Percentiles rank a stretch among this genome's conserved stretches.
Evolutionary conservation across 2,113 vertebrate genomes (phyloP).

Genomic region (Serilophus lunatus): DNA sequence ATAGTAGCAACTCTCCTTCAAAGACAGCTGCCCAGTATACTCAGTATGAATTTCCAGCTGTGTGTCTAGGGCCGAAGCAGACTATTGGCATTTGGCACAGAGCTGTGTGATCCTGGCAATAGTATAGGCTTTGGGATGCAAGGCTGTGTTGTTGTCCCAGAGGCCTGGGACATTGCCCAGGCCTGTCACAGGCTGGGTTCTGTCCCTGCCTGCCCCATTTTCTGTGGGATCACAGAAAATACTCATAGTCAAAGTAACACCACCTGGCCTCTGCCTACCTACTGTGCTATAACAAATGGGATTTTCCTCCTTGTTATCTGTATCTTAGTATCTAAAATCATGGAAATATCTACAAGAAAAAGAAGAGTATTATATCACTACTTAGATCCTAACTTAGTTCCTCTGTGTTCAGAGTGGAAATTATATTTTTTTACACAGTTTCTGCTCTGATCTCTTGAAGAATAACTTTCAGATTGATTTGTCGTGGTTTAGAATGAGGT

Average conservation of each 20-base stretch:
- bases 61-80: background rate
- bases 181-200: accelerated
- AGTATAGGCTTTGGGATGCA: accelerated
- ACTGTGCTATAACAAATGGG: background rate
- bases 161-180: background rate
- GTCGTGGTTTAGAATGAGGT: background rate
- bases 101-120: background rate
- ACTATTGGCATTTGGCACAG: background rate
- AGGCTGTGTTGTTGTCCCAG: background rate
- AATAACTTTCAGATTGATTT: background rate
- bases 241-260: background rate
- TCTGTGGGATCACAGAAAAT: background rate
- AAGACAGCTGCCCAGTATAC: background rate
- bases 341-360: background rate
- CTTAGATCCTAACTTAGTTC: background rate
- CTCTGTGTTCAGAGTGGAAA: background rate
- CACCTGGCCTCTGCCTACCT: background rate
- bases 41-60: background rate
- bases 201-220: background rate
- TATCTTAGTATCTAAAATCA: no score
- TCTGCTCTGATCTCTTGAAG: background rate
- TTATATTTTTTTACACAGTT: background rate
- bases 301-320: background rate
- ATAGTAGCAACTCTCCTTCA: background rate
- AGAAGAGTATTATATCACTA: background rate